Conservation (phyloP, 2,113 vertebrate species). For the Larimichthys crocea region DNA sequence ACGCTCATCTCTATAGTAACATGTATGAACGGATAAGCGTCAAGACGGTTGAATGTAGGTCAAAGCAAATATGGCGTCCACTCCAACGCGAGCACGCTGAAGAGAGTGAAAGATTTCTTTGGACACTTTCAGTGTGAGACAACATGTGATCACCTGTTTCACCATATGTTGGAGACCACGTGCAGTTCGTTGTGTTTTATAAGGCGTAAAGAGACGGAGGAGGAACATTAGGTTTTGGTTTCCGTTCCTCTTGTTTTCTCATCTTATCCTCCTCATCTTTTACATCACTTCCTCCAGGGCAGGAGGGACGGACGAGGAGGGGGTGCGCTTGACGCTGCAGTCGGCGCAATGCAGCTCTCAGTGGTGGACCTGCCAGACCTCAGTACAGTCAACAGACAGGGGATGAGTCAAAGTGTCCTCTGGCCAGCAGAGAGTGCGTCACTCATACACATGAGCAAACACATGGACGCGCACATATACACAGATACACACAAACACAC, state of each 20-base stretch:
- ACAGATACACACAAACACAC: conserved; percentile 1
- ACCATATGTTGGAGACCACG: neutral
- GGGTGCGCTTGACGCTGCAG: conserved; percentile 42
- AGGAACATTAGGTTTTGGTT: neutral
- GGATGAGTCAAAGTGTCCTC: conserved; percentile 77
- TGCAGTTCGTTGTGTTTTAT: neutral
- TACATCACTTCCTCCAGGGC: conserved; percentile 61
- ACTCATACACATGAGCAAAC: conserved; percentile 45
- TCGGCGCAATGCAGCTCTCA: conserved; percentile 57
- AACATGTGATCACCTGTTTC: neutral
- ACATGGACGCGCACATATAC: neutral
- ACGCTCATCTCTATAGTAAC: conserved; percentile 48
- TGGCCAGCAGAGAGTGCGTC: conserved; percentile 65
- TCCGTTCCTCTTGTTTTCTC: conserved; percentile 25
- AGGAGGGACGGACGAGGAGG: neutral
- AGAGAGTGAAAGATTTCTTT: conserved; percentile 4
- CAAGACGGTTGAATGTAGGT: conserved; percentile 70
- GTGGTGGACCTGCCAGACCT: conserved; percentile 74
- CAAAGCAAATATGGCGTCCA: conserved; percentile 64
- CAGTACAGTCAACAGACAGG: conserved; percentile 69
- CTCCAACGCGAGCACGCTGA: conserved; percentile 4
- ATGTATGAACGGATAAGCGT: conserved; percentile 60
- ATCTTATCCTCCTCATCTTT: conserved; percentile 22
- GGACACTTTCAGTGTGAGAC: neutral
- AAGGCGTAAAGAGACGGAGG: neutral